Base-by-base conservation (phyloP, 2,113 vertebrate species). In the Paedocypris sp. region DNA sequence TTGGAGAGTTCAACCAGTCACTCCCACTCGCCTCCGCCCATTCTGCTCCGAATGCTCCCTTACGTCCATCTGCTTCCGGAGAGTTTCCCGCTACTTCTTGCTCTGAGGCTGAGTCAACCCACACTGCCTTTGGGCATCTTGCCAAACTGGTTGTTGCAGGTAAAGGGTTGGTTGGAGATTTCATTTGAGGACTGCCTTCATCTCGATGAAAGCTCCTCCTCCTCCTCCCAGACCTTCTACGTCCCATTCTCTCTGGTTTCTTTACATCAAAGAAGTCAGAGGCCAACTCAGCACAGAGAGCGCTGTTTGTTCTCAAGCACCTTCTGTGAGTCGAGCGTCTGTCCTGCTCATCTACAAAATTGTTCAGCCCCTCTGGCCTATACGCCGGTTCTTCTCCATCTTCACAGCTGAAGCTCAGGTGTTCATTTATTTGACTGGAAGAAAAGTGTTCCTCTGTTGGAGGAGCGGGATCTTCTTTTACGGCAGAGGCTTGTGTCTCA, bases 151-250 rank as follows among this genome's bases (percentile, higher is more conserved):
- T 65, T 41, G 43, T 29, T 39, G 16, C 26, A 49, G 57, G 28
- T 7, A 58, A 58, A 8, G 35, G 5, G 18, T 15, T 65, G 15
- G 47, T 53, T 22, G 73, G 41, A 1, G 15, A 63, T 62, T 71
- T 73, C 4, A 54, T 72, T 15, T 46, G 46, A 12, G 72, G 29
- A 31, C 13, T 71, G 36, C 29, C 67, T 15, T 23, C 66, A 9
- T 86, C 74, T 31, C 66, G 76, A 8, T 75, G 75, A 56, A 72
- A 73, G 59, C 60, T 76, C 49, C 80, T 83, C 65, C 64, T 81
- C 50, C 52, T 78, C 13, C 25, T 75, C 7, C 68, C 46, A 22
- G 78, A 13, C 25, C 75, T 81, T 69, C 75, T 84, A 13, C 82
- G 79, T n/a, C 75, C 84, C 80, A 82, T 85, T 22, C 28, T 69